Conservation (phyloP, 1,140 invertebrate species). For the Plectrocnemia conspersa region DNA sequence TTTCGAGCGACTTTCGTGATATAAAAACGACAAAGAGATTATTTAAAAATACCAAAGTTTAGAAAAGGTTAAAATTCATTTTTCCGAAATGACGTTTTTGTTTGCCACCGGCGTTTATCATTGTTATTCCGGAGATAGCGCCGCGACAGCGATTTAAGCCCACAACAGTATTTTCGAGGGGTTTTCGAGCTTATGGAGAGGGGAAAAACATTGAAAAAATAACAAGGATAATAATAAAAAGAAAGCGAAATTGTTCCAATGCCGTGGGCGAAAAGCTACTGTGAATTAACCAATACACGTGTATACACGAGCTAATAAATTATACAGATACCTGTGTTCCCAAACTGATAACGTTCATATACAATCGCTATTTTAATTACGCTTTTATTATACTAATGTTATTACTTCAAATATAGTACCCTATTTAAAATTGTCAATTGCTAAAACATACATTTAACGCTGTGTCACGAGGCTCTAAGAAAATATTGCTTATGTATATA, state of each 20-base stretch:
- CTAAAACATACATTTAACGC: too few species aligned
- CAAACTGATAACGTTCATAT: too few species aligned
- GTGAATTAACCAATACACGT: slow-evolving; percentile 30
- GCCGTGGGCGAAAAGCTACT: slow-evolving; percentile 31
- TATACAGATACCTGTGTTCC: slow-evolving; percentile 4
- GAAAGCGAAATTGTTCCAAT: slow-evolving; percentile 23
- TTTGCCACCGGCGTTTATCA: slow-evolving; percentile 32
- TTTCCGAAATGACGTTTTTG: slow-evolving; percentile 3
- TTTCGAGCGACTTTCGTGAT: too few species aligned
- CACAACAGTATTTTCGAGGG: slow-evolving; percentile 25
- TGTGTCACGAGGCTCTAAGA: too few species aligned
- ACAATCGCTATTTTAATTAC: too few species aligned
- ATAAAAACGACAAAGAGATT: too few species aligned
- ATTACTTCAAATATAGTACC: too few species aligned
- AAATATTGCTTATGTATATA: too few species aligned
- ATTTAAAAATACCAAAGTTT: too few species aligned
- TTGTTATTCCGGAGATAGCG: slow-evolving; percentile 31
- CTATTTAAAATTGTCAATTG: too few species aligned
- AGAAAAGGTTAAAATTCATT: slow-evolving; percentile 16
- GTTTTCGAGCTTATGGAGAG: slow-evolving; percentile 10
- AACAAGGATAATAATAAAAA: slow-evolving; percentile 35
- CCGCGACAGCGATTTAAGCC: slow-evolving; percentile 26
- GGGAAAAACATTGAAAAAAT: slow-evolving; percentile 24
- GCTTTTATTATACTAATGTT: too few species aligned
- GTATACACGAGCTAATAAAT: slow-evolving; percentile 25